A percentile compares a stretch with the other conserved stretches of the same genome.
phyloP scores from a whole-genome alignment of 2,113 vertebrate genomes.

The Ursus arctos region DNA sequence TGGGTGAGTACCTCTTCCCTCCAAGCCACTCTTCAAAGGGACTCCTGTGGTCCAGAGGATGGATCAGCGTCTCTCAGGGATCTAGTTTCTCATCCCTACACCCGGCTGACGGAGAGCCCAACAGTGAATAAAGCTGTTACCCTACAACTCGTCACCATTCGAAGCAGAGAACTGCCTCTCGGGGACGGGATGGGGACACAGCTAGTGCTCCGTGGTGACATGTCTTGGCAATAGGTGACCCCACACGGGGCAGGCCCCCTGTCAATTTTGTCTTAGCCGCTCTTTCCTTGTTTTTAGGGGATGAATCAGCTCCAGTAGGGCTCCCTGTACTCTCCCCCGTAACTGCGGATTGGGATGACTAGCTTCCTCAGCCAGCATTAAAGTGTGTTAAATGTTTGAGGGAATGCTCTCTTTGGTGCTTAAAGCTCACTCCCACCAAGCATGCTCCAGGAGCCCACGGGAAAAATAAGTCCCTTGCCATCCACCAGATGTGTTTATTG shows the following conservation, averaged over 20 bases:
- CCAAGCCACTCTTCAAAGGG: not conserved
- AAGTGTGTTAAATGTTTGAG: not conserved
- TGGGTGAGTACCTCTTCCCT: not conserved
- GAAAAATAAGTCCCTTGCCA: conserved; percentile 67
- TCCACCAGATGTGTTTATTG: conserved; percentile 76
- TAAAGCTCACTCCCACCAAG: conserved; percentile 61
- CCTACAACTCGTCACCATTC: not conserved
- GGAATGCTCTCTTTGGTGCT: conserved; percentile 55
- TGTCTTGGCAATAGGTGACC: fast-evolving
- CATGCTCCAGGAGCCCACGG: conserved; percentile 39
- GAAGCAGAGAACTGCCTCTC: not conserved
- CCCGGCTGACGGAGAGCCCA: not conserved
- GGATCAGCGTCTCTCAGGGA: not conserved
- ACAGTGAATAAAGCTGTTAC: too few relatives aligned
- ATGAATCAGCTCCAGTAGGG: not conserved
- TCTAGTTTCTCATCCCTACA: not conserved
- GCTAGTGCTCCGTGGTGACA: fast-evolving
- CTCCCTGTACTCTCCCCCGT: not conserved
- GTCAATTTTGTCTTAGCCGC: fast-evolving
- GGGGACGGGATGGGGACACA: fast-evolving
- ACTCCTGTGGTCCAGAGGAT: not conserved
- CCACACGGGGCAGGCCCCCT: fast-evolving
- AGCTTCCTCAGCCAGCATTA: not conserved
- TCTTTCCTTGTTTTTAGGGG: not conserved
- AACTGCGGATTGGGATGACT: not conserved